phyloP scores from a whole-genome alignment of 2,113 vertebrate species.

The Taxidea taxus region DNA sequence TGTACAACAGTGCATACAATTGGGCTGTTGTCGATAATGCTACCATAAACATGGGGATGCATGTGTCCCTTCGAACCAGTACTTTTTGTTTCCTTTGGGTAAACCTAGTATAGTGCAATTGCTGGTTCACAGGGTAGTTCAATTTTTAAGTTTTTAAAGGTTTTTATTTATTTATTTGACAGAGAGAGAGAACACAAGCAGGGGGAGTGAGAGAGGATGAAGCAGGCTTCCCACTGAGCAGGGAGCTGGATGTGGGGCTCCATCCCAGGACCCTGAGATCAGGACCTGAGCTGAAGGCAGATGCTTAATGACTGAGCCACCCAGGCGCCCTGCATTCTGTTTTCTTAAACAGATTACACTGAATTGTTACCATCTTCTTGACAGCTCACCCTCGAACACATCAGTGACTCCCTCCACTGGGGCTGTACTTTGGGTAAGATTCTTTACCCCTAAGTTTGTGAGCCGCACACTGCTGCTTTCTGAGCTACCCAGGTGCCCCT shows the following conservation, averaged over 20 bases:
- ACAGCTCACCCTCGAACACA: background rate
- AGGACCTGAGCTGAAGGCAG: no score
- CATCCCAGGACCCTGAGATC: no score
- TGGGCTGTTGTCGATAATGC: background rate
- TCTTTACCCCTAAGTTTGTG: background rate
- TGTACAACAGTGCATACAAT: background rate
- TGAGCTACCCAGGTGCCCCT: background rate
- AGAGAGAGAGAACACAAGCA: no score
- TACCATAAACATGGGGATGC: background rate
- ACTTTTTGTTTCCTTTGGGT: background rate
- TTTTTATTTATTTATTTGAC: no score
- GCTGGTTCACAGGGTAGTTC: background rate
- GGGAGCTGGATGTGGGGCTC: no score
- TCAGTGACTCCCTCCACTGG: accelerated
- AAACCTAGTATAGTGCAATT: background rate
- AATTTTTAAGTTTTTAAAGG: background rate
- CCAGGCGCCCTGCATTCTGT: background rate
- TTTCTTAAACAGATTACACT: background rate
- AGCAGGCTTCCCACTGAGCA: no score
- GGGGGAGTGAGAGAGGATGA: no score
- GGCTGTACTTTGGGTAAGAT: background rate
- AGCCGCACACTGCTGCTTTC: background rate
- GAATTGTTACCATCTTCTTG: background rate
- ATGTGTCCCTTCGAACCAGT: background rate
- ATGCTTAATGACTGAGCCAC: no score